phyloP scores from a whole-genome alignment of 2,888 invertebrate species.

The Lasius fuliginosus region DNA sequence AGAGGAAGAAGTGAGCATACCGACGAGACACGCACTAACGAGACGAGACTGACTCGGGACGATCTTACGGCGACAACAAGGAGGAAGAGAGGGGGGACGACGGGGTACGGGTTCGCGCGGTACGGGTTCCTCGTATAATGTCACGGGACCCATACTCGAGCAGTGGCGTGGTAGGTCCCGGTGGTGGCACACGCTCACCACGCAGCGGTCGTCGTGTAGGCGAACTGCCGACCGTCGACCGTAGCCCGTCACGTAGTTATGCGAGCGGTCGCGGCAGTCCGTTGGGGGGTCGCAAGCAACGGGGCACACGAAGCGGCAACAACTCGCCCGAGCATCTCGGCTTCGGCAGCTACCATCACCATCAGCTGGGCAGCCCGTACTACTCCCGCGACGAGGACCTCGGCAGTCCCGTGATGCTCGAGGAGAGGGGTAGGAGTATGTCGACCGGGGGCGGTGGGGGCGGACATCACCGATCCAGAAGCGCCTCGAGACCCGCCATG shows the following conservation, averaged over 20 bases:
- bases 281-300: constrained; percentile 87
- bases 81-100: constrained; percentile 49
- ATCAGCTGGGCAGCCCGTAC: constrained; percentile 87
- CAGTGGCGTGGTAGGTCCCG: constrained; percentile 89
- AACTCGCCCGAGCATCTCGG: constrained; percentile 88
- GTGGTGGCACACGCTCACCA: constrained; percentile 88
- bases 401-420: constrained; percentile 94
- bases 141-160: constrained; percentile 89
- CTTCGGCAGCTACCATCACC: constrained; percentile 84
- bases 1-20: constrained; percentile 16
- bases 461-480: constrained; percentile 92
- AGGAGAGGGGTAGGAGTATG: constrained; percentile 90
- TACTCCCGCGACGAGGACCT: constrained; percentile 91
- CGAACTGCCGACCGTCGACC: constrained; percentile 95
- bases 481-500: constrained; percentile 91
- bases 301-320: constrained; percentile 88
- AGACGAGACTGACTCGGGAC: constrained; percentile 18
- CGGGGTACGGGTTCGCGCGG: constrained; percentile 24
- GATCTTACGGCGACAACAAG: constrained; percentile 8
- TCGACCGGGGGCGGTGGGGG: constrained; percentile 89
- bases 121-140: constrained; percentile 74
- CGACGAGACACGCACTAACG: background rate
- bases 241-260: constrained; percentile 95
- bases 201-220: constrained; percentile 89
- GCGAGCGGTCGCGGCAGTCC: constrained; percentile 89